These are phyloP conservation scores for Himalopsyche tibetana DNA, from an alignment of 2,888 invertebrate species.

Conservation along the genomic window DNA sequence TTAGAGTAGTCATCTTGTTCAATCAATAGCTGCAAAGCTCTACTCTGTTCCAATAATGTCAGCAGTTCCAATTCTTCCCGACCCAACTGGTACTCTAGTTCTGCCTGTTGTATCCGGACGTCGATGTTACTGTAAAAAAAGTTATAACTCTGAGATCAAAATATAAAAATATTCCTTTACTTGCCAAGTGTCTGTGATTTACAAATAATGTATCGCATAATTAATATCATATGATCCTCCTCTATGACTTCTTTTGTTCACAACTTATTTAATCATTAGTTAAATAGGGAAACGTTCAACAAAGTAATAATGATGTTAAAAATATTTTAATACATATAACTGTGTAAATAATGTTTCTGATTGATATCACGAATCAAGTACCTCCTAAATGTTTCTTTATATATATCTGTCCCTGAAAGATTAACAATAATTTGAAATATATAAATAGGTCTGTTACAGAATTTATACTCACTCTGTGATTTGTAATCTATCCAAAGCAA, in stretches of 20 bases:
- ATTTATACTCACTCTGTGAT: conserved; percentile 87
- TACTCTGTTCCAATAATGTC: conserved; percentile 89
- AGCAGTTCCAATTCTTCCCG: conserved; percentile 91
- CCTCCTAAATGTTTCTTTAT: too few species aligned
- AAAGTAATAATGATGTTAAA: too few species aligned
- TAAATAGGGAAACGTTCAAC: too few species aligned
- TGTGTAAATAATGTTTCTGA: too few species aligned
- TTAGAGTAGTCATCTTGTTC: conserved; percentile 78
- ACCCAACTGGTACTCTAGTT: conserved; percentile 91
- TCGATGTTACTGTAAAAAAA: conserved; percentile 85
- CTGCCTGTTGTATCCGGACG: conserved; percentile 92
- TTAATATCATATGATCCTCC: too few species aligned
- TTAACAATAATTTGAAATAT: too few species aligned
- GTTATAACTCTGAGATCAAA: not conserved
- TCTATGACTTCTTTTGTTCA: too few species aligned
- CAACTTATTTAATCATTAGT: too few species aligned
- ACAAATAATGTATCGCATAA: not conserved
- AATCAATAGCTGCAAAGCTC: conserved; percentile 87
- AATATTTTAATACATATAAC: too few species aligned
- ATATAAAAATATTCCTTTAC: too few species aligned
- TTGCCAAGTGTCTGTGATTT: not conserved
- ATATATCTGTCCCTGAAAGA: too few species aligned
- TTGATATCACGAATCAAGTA: too few species aligned
- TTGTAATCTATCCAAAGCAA: conserved; percentile 88
- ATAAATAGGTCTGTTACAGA: not conserved